Conservation (phyloP, 1,140 invertebrate genomes). For the Hyphantria cunea region DNA sequence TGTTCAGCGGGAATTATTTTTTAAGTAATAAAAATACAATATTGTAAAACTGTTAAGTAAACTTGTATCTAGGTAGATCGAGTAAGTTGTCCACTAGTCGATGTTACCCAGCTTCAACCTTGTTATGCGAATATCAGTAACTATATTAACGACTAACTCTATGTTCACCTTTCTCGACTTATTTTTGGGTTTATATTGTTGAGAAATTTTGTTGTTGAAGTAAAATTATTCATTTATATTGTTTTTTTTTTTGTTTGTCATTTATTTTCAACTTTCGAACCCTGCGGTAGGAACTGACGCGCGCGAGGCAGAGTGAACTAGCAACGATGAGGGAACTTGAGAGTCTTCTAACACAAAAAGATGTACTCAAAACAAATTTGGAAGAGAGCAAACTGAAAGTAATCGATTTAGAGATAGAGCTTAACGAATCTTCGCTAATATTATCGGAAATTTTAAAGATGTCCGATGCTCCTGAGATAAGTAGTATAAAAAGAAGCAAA, state of each 20-base stretch:
- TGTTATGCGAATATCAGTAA: slow-evolving; percentile 74
- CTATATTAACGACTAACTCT: slow-evolving; percentile 65
- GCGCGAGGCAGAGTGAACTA: slow-evolving; percentile 64
- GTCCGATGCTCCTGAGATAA: slow-evolving; percentile 63
- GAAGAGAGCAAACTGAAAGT: slow-evolving; percentile 71
- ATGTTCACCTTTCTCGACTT: slow-evolving; percentile 67
- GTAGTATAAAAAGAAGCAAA: slow-evolving; percentile 67
- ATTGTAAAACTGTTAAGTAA: slow-evolving; percentile 79
- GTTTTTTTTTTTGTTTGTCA: slow-evolving; percentile 57
- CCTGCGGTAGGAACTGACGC: slow-evolving; percentile 63
- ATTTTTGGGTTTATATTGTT: slow-evolving; percentile 76
- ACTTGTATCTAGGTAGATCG: slow-evolving; percentile 75
- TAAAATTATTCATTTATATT: slow-evolving; percentile 53
- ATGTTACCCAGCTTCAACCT: slow-evolving; percentile 74
- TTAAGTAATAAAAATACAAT: slow-evolving; percentile 72
- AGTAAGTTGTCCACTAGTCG: slow-evolving; percentile 76
- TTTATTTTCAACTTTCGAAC: slow-evolving; percentile 63
- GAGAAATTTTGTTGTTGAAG: slow-evolving; percentile 65
- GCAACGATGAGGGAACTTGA: slow-evolving; percentile 62
- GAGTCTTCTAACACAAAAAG: slow-evolving; percentile 58
- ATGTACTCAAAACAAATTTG: slow-evolving; percentile 62
- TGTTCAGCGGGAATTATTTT: slow-evolving; percentile 78
- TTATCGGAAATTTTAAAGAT: slow-evolving; percentile 72
- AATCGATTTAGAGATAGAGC: slow-evolving; percentile 76
- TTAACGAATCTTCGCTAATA: slow-evolving; percentile 75